Conservation (phyloP, 1,140 invertebrate species). For the Pogonomyrmex barbatus region DNA sequence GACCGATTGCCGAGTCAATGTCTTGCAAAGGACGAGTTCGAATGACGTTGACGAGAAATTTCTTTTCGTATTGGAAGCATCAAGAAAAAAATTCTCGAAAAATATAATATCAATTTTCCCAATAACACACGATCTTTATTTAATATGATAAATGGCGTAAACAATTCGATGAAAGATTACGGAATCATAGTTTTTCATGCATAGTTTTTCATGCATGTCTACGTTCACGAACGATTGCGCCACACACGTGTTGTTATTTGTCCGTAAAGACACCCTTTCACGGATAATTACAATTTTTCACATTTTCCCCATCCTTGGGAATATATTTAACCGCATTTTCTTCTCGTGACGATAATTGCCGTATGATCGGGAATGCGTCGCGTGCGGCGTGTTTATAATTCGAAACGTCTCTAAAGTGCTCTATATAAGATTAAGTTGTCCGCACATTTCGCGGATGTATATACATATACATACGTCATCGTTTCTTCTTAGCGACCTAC, state of each 20-base stretch:
- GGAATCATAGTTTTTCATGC: not conserved
- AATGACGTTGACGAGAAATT: not conserved
- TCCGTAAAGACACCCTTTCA: conserved; percentile 23
- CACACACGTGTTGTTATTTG: not conserved
- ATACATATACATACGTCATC: not conserved
- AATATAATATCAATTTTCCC: not conserved
- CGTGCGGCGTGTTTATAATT: conserved; percentile 11
- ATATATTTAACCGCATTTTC: conserved; percentile 28
- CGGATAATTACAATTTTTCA: conserved; percentile 31
- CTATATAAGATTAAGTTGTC: conserved; percentile 10
- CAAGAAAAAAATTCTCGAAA: not conserved
- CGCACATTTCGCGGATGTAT: conserved; percentile 1
- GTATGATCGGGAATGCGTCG: not conserved
- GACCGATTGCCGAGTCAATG: conserved; percentile 30
- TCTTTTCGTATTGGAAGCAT: not conserved
- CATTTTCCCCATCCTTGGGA: not conserved
- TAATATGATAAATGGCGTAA: not conserved
- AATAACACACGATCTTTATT: not conserved
- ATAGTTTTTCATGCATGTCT: no score
- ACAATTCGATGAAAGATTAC: not conserved
- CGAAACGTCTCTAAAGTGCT: not conserved
- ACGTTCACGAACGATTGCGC: not conserved
- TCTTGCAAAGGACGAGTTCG: conserved; percentile 5
- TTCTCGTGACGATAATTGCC: conserved; percentile 30
- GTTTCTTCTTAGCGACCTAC: conserved; percentile 55